phyloP scores from a whole-genome alignment of 2,888 invertebrate genomes.

The Mesoligia furuncula region DNA sequence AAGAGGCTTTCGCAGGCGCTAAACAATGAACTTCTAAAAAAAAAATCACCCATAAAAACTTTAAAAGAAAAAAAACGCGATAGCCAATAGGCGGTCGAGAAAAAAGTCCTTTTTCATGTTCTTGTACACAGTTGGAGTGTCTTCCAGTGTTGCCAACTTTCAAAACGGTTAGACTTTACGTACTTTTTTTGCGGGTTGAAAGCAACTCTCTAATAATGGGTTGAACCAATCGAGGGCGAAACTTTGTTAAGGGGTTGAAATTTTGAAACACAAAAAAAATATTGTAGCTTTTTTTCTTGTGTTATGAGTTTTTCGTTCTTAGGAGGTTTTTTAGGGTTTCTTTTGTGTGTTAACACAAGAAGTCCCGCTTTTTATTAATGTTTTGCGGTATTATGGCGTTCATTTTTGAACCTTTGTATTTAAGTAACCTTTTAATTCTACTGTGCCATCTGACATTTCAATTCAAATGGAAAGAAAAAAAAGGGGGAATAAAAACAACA shows the following conservation, averaged over 20 bases:
- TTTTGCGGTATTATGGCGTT: neutral
- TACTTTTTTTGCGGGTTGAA: conserved; percentile 57
- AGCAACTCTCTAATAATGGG: conserved; percentile 58
- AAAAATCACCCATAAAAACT: conserved; percentile 9
- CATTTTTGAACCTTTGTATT: neutral
- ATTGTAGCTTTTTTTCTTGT: conserved; percentile 34
- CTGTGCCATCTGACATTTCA: neutral
- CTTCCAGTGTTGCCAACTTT: conserved; percentile 56
- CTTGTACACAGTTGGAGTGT: conserved; percentile 52
- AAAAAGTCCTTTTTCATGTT: conserved; percentile 55
- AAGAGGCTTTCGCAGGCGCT: neutral
- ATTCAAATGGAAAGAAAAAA: neutral
- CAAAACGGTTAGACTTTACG: conserved; percentile 23
- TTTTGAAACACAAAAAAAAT: conserved; percentile 22
- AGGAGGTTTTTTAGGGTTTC: neutral
- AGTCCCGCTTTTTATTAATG: conserved; percentile 22
- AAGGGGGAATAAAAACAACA: too few species aligned
- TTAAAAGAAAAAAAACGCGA: conserved; percentile 22
- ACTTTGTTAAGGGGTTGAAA: conserved; percentile 51
- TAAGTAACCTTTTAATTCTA: neutral
- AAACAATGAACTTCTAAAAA: neutral
- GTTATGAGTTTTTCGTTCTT: neutral
- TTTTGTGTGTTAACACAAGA: conserved; percentile 7
- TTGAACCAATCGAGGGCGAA: conserved; percentile 52
- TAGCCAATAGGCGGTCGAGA: conserved; percentile 55